Conservation (phyloP, 2,797 vertebrate genomes). For the Serranus cabrilla region DNA sequence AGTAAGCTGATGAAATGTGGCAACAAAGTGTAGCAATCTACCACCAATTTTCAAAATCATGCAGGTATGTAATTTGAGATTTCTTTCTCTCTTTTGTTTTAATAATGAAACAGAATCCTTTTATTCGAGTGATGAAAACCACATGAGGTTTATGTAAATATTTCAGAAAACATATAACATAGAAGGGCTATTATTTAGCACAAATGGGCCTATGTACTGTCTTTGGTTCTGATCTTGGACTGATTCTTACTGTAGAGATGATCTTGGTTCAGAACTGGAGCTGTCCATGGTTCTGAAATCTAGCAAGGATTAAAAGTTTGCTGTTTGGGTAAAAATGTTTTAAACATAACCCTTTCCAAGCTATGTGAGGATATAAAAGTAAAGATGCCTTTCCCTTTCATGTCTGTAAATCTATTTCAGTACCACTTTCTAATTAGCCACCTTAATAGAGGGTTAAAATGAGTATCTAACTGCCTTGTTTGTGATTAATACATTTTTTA, state of each 20-base stretch:
- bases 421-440: neutral
- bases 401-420: neutral
- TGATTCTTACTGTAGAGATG: conserved; percentile 8
- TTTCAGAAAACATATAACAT: neutral
- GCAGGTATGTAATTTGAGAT: too few relatives aligned
- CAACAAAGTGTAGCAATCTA: neutral
- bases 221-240: neutral
- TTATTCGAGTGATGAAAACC: neutral
- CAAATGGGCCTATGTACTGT: neutral
- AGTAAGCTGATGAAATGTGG: neutral
- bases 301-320: neutral
- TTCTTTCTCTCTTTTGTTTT: neutral
- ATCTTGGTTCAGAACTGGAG: conserved; percentile 35
- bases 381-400: neutral
- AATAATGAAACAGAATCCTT: neutral
- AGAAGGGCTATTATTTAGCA: neutral
- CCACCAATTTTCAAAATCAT: too few relatives aligned
- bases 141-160: neutral
- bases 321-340: neutral
- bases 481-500: too few relatives aligned
- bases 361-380: neutral
- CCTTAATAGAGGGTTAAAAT: neutral
- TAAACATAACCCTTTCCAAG: neutral
- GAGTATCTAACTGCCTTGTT: neutral
- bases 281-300: conserved; percentile 50